Percentiles rank a stretch among this genome's conserved stretches.
Conservation (phyloP, 2,888 invertebrate species). For the Habrosyne pyritoides region DNA sequence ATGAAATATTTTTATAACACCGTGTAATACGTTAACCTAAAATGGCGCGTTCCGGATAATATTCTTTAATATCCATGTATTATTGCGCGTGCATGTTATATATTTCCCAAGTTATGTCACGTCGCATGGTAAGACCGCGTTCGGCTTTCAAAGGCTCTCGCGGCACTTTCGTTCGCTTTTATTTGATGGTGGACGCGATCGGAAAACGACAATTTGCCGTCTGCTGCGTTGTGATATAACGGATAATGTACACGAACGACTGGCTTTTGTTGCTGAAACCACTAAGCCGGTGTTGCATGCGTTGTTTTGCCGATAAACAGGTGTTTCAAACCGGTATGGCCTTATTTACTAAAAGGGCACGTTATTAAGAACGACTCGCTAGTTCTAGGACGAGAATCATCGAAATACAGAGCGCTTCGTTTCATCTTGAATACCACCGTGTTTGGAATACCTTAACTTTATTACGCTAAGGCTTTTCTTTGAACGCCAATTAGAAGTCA, state of each 20-base stretch:
- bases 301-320: conserved; percentile 11
- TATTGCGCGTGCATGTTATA: conserved; percentile 20
- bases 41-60: conserved; percentile 7
- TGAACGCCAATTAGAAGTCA: conserved; percentile 39
- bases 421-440: neutral
- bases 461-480: conserved; percentile 24
- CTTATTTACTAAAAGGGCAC: conserved; percentile 7
- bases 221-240: conserved; percentile 29
- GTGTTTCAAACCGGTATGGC: conserved; percentile 9
- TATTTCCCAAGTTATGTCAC: conserved; percentile 37
- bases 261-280: neutral
- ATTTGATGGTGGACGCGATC: conserved; percentile 36
- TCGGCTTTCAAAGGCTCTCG: conserved; percentile 43
- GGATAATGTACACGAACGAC: conserved; percentile 24
- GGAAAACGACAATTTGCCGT: conserved; percentile 43
- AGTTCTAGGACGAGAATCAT: conserved; percentile 3
- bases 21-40: conserved; percentile 7
- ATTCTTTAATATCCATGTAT: conserved; percentile 16
- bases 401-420: neutral
- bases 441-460: conserved; percentile 14
- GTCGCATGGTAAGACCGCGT: conserved; percentile 38
- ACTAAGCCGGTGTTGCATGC: neutral
- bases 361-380: neutral
- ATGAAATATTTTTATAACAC: conserved; percentile 4
- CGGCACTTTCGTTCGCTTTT: conserved; percentile 36